Evolutionary conservation across 1,140 invertebrate genomes (phyloP), one percentile per base, ranked within the genome.

Genomic region (Thrips palmi): DNA sequence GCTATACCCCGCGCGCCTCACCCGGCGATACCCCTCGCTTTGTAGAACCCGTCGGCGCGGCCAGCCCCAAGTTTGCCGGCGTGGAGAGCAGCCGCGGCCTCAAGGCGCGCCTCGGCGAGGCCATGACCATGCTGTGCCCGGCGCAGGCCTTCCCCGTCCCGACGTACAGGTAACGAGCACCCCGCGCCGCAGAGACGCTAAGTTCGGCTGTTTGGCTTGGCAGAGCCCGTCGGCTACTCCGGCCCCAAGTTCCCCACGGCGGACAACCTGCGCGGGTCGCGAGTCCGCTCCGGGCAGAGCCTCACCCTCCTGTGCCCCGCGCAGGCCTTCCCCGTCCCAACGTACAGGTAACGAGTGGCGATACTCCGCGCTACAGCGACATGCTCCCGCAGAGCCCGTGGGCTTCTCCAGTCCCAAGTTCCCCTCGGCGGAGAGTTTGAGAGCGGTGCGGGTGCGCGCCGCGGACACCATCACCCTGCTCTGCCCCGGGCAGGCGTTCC

Each of bases 21-120:
- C 8, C 20, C n/a, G 8, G 12, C 18, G 8, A 10, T 68, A 41
- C 65, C 62, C 34, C 62, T n/a, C n/a, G n/a, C n/a, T n/a, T n/a
- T n/a, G n/a, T n/a, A 83, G 80, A 84, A 49, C 79, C 79, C 17
- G 67, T 83, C 45, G 72, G 73, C 53, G 71, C 70, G 48, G 77
- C 77, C 40, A 65, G 70, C 29, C 80, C 80, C 20, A 77, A 77
- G 57, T 68, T 85, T 53, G 74, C 74, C 29, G 70, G 71, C 44
- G 71, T 65, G 42, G 74, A 71, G 33, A 42, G 53, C 65, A 65
- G 52, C 68, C 64, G 62, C 65, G 64, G 64, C 43, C 70, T 69
- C 50, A 62, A 57, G 46, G 64, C 59, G 51, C 60, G 51, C 50
- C 58, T 55, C 47, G 51, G 51, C 44, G 56, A 58, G 45, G 62